Base-by-base conservation (phyloP, 2,888 invertebrate genomes). In the Hypomecis punctinalis region DNA sequence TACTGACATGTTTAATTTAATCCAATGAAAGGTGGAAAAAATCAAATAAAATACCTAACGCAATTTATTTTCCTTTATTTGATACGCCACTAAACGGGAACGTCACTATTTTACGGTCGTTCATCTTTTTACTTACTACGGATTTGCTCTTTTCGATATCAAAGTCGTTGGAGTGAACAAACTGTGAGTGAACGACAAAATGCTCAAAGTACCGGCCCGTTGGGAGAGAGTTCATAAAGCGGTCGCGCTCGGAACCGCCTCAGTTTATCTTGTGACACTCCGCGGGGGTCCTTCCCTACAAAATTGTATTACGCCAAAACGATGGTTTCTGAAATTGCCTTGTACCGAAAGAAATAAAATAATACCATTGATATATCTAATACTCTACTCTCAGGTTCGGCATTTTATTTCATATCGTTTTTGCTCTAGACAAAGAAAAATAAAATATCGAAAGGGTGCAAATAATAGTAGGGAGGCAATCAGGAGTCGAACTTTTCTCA, bases 291-390 rank as follows among this genome's bases (percentile, higher is more conserved):
- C 73, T 74, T 74, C 80, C 77, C 77, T 67, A 71, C 72, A 71
- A 82, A 85, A 86, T 87, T 85, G 80, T 82, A 84, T 86, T 86
- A 85, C 79, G 71, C 71, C 76, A 42, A 42, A 70, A 75, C 75
- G 78, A 81, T 79, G 74, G 78, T 74, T 72, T 75, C 74, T 78
- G 71, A 85, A 88, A 88, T 88, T 84, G 84, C 79, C 81, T 76
- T 74, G 74, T 80, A 76, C 76, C 78, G 75, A 82, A 78, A 79
- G 76, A 82, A 80, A 83, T 82, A 78, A 81, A 77, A 85, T 83
- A 81, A 79, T 78, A 74, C 79, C 75, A 79, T 78, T 75, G 76
- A 77, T 79, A 70, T 78, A 76, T 56, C 71, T 76, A 78, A 81
- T 81, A 83, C 76, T 67, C 58, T 66, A 76, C 75, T 77, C 71